These are phyloP conservation scores for Drosophila punjabiensis DNA, from an alignment of 1,140 invertebrate species.

Conservation along the genomic window DNA sequence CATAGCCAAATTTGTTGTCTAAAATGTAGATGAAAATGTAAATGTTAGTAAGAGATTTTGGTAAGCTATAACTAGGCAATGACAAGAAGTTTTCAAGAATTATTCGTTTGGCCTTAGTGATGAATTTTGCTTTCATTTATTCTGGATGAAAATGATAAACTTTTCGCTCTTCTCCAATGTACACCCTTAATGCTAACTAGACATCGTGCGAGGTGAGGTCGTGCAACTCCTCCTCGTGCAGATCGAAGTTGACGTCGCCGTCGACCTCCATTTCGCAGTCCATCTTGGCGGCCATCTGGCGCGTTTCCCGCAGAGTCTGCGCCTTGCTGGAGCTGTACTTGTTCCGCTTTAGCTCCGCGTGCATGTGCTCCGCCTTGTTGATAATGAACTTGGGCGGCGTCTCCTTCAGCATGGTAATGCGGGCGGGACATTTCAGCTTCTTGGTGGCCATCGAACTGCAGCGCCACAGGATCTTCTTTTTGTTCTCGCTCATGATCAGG, in stretches of 20 bases:
- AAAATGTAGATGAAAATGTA: slow-evolving; percentile 19
- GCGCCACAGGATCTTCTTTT: slow-evolving; percentile 85
- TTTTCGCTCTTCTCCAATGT: slow-evolving; percentile 40
- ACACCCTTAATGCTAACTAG: slow-evolving; percentile 56
- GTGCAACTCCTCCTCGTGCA: slow-evolving; percentile 70
- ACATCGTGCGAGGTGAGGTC: slow-evolving; percentile 59
- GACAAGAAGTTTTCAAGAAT: not conserved
- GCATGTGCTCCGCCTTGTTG: slow-evolving; percentile 79
- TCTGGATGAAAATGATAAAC: slow-evolving; percentile 42
- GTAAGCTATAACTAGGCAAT: not conserved
- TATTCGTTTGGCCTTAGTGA: slow-evolving; percentile 28
- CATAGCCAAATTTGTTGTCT: slow-evolving; percentile 47
- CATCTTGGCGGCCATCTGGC: slow-evolving; percentile 45
- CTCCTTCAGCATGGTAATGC: slow-evolving; percentile 84
- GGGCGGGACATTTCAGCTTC: slow-evolving; percentile 83
- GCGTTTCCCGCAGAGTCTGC: slow-evolving; percentile 51
- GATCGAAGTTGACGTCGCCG: slow-evolving; percentile 65
- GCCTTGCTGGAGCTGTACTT: slow-evolving; percentile 81
- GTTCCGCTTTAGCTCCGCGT: slow-evolving; percentile 80
- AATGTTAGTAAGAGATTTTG: slow-evolving; percentile 9
- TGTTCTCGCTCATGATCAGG: slow-evolving; percentile 84
- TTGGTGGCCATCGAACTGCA: slow-evolving; percentile 85
- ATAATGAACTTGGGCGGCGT: slow-evolving; percentile 83
- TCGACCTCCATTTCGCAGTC: slow-evolving; percentile 64
- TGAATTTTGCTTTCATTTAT: slow-evolving; percentile 52